A percentile compares a stretch with the other conserved stretches of the same genome.
Conservation (phyloP, 2,888 invertebrate species). For the Diploptera punctata region DNA sequence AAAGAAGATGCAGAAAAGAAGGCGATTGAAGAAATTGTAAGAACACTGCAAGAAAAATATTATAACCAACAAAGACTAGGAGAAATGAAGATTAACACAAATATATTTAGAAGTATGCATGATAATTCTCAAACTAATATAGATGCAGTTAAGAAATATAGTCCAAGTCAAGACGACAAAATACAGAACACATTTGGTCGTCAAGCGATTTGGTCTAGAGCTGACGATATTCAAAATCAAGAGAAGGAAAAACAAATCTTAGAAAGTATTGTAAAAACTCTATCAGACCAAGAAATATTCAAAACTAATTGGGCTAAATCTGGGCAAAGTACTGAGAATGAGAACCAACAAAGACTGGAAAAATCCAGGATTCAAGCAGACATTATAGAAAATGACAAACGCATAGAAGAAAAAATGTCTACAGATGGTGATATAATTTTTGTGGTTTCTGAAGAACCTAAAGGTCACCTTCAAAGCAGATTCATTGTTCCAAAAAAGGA, state of each 20-base stretch:
- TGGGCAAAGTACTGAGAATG: neutral
- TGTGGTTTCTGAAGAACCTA: slow-evolving; percentile 1
- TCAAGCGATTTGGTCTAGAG: neutral
- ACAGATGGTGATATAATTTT: neutral
- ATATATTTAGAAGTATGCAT: too few species aligned
- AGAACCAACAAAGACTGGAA: neutral
- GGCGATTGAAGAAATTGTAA: neutral
- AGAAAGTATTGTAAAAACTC: neutral
- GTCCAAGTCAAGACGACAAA: neutral
- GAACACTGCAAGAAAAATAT: neutral
- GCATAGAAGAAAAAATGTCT: neutral
- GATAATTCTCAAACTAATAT: neutral
- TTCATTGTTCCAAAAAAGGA: neutral
- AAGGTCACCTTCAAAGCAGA: neutral
- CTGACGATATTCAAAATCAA: neutral
- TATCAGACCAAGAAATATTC: neutral
- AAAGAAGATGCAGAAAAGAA: neutral
- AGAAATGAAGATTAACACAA: neutral
- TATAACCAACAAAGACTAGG: neutral
- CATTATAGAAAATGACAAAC: neutral
- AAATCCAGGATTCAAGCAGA: neutral
- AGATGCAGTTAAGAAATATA: neutral
- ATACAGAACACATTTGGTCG: neutral
- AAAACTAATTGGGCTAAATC: neutral
- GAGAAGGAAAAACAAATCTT: neutral